Evolutionary conservation across 2,888 invertebrate genomes (phyloP), one percentile per base, ranked within the genome.

Genomic region (Zaprionus bogoriensis): DNA sequence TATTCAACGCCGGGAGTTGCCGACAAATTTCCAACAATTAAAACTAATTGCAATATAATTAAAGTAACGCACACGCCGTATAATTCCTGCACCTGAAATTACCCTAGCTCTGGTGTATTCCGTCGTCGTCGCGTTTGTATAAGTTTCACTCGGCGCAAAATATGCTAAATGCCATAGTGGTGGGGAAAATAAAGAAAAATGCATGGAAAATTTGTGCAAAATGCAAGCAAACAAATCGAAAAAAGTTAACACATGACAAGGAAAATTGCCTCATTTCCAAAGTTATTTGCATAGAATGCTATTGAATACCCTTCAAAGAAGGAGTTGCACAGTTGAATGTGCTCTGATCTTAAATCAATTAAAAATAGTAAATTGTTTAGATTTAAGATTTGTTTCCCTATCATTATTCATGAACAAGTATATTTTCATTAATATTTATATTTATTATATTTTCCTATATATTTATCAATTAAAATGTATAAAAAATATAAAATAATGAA

Each of bases 1-100:
- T 67, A 64, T 69, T 85, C 59, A 75, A 67, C 58, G 44, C 32
- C n/a, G 28, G 60, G 48, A 36, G 48, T 64, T 57, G 19, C 30
- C 2, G 12, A 48, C 62, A 51, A 63, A 63, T 82, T 66, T 65
- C 53, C 54, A 44, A 44, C 57, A 68, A 82, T 78, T 68, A 45
- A 68, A 61, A 57, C 39, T 53, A 85, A 70, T 69, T 81, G 60
- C 2, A 2, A 60, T 59, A 41, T 47, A 46, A 67, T 60, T 58
- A 36, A 36, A 7, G 32, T 14, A 52, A 48, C 27, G 41, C 50
- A 32, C 38, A 10, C 10, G 39, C 39, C 39, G 14, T 32, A 42
- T 50, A 36, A 25, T 22, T 9, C 12, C 4, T 45, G 12, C 25
- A 28, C 7, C 14, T 22, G 5, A 53, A 25, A 47, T 38, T 44